Conservation (phyloP, 2,113 vertebrate genomes). For the Nothobranchius furzeri region DNA sequence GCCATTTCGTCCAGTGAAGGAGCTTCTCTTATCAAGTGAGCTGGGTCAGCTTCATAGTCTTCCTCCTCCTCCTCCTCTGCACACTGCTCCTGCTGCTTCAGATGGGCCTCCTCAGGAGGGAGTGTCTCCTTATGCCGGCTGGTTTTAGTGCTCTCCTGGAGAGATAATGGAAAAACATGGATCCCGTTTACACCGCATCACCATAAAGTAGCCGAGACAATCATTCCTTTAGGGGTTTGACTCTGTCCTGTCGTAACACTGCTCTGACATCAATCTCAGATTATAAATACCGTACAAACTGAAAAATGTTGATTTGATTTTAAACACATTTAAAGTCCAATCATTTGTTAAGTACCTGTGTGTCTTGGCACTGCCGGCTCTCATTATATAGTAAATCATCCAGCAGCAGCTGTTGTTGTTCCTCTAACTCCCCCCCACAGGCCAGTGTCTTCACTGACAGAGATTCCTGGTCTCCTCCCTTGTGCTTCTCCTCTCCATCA, state of each 20-base stretch:
- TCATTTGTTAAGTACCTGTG: conserved; percentile 39
- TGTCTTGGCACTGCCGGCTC: conserved; percentile 13
- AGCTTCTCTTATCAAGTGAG: conserved; percentile 54
- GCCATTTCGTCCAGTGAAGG: conserved; percentile 90
- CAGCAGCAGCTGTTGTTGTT: conserved; percentile 45
- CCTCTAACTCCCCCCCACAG: conserved; percentile 42
- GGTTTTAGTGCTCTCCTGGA: conserved; percentile 35
- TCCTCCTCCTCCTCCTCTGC: conserved; percentile 30
- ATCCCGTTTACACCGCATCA: conserved; percentile 2
- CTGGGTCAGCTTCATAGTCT: conserved; percentile 54
- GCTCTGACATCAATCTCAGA: no score
- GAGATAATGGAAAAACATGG: conserved; percentile 10
- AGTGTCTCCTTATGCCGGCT: conserved; percentile 20
- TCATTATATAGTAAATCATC: conserved; percentile 34
- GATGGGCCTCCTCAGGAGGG: conserved; percentile 33
- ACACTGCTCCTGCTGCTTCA: conserved; percentile 24
- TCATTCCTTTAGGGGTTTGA: background rate
- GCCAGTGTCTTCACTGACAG: conserved; percentile 46
- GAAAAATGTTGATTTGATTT: background rate
- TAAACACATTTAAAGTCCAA: background rate
- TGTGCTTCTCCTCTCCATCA: conserved; percentile 47
- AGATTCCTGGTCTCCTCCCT: conserved; percentile 27
- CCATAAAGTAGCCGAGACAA: conserved; percentile 5
- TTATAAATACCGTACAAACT: no score
- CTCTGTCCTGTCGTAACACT: background rate